Percentiles rank a stretch among this genome's conserved stretches.
Evolutionary conservation across 1,140 invertebrate genomes (phyloP).

Genomic region (Lucilia sericata): DNA sequence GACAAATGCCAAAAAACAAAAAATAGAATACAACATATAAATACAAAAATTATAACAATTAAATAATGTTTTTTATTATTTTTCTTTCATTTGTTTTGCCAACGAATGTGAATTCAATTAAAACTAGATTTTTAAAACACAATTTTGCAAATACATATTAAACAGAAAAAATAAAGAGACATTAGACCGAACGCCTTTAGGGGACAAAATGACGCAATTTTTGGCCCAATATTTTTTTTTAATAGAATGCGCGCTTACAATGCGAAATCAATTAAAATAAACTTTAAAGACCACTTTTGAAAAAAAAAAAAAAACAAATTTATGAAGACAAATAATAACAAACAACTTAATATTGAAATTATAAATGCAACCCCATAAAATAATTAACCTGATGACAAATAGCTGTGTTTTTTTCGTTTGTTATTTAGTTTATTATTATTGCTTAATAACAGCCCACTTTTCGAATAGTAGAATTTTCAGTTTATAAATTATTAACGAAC

Average conservation of each 20-base stretch:
- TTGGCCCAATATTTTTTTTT: background rate
- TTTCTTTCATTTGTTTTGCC: background rate
- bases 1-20: constrained; percentile 40
- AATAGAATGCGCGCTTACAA: constrained; percentile 9
- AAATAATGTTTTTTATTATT: background rate
- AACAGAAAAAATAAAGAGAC: too few relatives aligned
- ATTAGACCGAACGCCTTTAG: too few relatives aligned
- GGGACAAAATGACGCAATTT: constrained; percentile 26
- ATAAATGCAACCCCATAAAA: constrained; percentile 15
- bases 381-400: constrained; percentile 21
- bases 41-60: constrained; percentile 27
- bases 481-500: too few relatives aligned
- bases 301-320: background rate
- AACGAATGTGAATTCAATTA: constrained; percentile 30
- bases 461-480: background rate
- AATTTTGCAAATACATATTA: too few relatives aligned
- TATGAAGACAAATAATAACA: background rate
- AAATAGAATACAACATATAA: background rate
- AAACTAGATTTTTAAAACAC: background rate
- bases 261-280: constrained; percentile 38
- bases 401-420: background rate
- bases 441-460: background rate
- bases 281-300: background rate
- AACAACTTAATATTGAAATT: background rate
- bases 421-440: background rate